Percentiles rank a stretch among this genome's conserved stretches.
Evolutionary conservation across 2,888 invertebrate genomes (phyloP).

Genomic region (Hirudinaria manillensis): DNA sequence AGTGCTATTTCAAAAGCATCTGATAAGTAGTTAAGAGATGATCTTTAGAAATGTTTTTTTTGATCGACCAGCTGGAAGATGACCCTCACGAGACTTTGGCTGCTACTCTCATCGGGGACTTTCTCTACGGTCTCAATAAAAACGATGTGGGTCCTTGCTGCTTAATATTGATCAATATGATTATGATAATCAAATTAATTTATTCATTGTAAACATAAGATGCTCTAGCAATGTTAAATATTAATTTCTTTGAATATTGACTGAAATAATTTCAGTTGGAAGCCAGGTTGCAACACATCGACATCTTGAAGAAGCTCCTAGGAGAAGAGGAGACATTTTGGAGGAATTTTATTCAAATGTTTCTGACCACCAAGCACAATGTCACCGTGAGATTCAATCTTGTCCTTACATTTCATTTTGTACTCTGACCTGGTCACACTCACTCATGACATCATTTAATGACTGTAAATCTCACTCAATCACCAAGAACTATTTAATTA

Average conservation of each 20-base stretch:
- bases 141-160: slow-evolving; percentile 60
- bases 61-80: slow-evolving; percentile 58
- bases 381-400: slow-evolving; percentile 57
- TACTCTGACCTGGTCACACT: no score
- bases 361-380: slow-evolving; percentile 63
- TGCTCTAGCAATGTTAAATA: not conserved
- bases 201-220: not conserved
- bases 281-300: not conserved
- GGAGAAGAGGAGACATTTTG: slow-evolving; percentile 66
- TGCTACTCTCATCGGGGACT: slow-evolving; percentile 72
- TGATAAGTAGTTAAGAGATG: no score
- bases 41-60: not conserved
- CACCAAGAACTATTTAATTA: no score
- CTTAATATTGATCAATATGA: not conserved
- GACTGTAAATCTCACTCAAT: no score
- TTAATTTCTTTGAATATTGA: not conserved
- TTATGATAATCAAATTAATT: slow-evolving; percentile 3
- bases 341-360: slow-evolving; percentile 65
- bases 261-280: not conserved
- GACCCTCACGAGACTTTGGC: slow-evolving; percentile 71
- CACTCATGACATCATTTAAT: no score
- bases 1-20: no score
- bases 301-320: slow-evolving; percentile 61
- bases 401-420: not conserved
- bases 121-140: slow-evolving; percentile 70